A percentile compares a stretch with the other conserved stretches of the same genome.
These are phyloP conservation scores for Apotomis turbidana DNA, from an alignment of 2,888 invertebrate species.

Conservation along the genomic window DNA sequence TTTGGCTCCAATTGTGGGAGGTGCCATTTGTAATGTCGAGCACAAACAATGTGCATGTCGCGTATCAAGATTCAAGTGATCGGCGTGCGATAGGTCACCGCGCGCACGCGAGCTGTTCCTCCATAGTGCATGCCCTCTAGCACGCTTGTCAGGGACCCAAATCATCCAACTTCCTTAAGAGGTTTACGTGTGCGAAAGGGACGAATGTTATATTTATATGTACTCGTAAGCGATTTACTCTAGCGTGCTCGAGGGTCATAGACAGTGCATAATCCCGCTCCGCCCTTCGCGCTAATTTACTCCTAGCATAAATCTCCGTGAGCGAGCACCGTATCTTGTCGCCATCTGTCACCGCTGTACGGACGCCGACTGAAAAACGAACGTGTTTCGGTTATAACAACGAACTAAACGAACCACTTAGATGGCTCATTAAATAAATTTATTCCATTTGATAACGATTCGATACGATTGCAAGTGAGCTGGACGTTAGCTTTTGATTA, in stretches of 20 bases:
- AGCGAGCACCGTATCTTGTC: constrained; percentile 59
- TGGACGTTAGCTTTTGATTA: constrained; percentile 63
- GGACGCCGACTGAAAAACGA: constrained; percentile 67
- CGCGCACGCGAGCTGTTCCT: constrained; percentile 55
- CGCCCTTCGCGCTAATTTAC: constrained; percentile 68
- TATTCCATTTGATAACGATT: constrained; percentile 71
- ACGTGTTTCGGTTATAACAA: constrained; percentile 77
- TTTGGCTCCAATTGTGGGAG: constrained; percentile 64
- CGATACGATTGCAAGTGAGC: constrained; percentile 72
- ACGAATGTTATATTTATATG: not conserved
- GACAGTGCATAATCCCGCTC: constrained; percentile 50
- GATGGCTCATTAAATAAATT: constrained; percentile 75
- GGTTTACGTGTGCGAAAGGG: not conserved
- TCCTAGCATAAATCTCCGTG: constrained; percentile 60
- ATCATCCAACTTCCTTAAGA: not conserved
- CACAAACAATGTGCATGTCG: constrained; percentile 59
- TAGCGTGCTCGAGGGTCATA: constrained; percentile 49
- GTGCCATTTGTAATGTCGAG: constrained; percentile 67
- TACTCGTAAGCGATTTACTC: not conserved
- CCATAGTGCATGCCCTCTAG: constrained; percentile 6
- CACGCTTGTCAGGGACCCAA: constrained; percentile 17
- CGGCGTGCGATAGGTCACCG: constrained; percentile 61
- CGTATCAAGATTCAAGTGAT: constrained; percentile 65
- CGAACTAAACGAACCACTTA: constrained; percentile 70
- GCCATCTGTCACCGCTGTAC: constrained; percentile 68